phyloP scores from a whole-genome alignment of 2,113 vertebrate genomes.

The Dendrocopos noguchii region DNA sequence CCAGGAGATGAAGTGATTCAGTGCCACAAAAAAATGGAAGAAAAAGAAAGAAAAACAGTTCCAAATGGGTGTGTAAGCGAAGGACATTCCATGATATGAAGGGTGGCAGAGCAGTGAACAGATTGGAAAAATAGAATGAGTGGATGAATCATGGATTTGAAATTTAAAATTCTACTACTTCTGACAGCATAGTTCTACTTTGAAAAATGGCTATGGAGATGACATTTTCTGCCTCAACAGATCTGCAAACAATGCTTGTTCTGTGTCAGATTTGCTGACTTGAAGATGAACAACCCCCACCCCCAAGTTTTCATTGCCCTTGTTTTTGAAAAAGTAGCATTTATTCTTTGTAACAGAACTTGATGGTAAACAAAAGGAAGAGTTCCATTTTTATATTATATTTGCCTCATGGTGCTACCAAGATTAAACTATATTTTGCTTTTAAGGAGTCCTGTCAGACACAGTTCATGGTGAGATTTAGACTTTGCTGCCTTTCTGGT shows the following conservation, averaged over 20 bases:
- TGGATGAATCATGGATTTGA: neutral
- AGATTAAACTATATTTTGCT: neutral
- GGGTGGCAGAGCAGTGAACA: neutral
- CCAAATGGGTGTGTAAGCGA: neutral
- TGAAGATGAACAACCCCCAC: neutral
- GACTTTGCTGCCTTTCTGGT: neutral
- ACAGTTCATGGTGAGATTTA: neutral
- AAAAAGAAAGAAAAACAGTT: neutral
- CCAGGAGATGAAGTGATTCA: neutral
- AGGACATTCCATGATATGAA: neutral
- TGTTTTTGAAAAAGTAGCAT: neutral
- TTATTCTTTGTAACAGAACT: neutral
- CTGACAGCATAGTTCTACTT: neutral
- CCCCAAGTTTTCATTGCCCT: neutral
- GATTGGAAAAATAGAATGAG: neutral
- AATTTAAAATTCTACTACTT: slow-evolving; percentile 20
- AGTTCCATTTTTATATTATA: neutral
- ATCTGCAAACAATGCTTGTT: neutral
- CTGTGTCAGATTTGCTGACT: neutral
- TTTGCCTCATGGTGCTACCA: neutral
- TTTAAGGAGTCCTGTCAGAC: neutral
- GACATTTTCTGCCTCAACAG: neutral
- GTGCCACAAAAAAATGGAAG: neutral
- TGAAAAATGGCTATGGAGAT: neutral
- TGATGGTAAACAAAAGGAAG: neutral